Evolutionary conservation across 2,113 vertebrate species (phyloP).

Genomic region (Rostratula benghalensis): DNA sequence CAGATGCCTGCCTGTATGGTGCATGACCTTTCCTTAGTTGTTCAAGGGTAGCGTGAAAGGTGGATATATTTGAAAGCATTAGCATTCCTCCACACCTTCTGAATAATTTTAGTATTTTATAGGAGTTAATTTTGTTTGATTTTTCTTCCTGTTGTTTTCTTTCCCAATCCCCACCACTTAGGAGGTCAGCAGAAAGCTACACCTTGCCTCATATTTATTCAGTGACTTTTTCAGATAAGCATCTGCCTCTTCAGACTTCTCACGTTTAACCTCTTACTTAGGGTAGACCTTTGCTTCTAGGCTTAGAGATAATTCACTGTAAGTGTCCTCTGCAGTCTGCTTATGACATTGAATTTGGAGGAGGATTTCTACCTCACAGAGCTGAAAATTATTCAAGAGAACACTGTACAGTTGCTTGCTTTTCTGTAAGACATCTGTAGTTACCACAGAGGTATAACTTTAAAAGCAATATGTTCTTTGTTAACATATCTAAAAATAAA

Average conservation of each 20-base stretch:
- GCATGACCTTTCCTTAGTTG: slow-evolving; percentile 1
- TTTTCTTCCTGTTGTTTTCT: slow-evolving; percentile 51
- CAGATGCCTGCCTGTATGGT: slow-evolving; percentile 39
- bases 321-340: background rate
- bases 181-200: slow-evolving; percentile 39
- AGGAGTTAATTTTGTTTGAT: slow-evolving; percentile 46
- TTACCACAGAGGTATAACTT: background rate
- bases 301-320: background rate
- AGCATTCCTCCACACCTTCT: slow-evolving; percentile 7
- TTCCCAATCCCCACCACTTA: background rate
- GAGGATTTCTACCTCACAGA: background rate
- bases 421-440: background rate
- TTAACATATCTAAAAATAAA: slow-evolving; percentile 23
- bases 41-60: background rate
- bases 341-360: background rate
- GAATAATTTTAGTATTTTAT: slow-evolving; percentile 42
- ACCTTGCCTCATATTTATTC: slow-evolving; percentile 49
- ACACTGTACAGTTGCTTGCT: background rate
- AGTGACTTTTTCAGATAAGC: background rate
- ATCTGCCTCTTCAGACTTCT: slow-evolving; percentile 21
- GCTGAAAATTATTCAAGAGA: background rate
- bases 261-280: background rate
- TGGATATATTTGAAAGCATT: slow-evolving; percentile 1
- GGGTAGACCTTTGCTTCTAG: background rate
- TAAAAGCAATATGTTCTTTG: background rate